A percentile compares a stretch with the other conserved stretches of the same genome.
Evolutionary conservation across 1,140 invertebrate species (phyloP).

Genomic region (Cardiocondyla obscurior): DNA sequence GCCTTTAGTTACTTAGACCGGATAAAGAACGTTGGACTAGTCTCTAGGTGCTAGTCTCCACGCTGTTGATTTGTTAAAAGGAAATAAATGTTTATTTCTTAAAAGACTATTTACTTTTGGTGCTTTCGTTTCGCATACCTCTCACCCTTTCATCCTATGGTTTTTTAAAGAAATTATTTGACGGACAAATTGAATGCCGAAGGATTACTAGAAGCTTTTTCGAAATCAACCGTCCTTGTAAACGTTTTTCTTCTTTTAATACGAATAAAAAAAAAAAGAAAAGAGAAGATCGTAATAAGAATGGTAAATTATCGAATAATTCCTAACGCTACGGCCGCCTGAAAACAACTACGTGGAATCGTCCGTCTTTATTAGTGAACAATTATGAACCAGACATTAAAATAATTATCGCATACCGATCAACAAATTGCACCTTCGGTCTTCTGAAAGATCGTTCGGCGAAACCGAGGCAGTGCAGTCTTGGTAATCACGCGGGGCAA

Average conservation of each 20-base stretch:
- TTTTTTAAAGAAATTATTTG: background rate
- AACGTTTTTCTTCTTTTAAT: background rate
- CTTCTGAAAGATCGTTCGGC: background rate
- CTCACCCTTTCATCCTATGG: background rate
- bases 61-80: conserved; percentile 72
- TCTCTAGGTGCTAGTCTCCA: conserved; percentile 69
- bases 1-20: conserved; percentile 68
- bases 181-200: background rate
- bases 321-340: background rate
- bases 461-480: background rate
- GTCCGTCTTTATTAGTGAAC: background rate
- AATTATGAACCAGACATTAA: conserved; percentile 48
- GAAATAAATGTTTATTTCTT: conserved; percentile 74
- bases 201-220: background rate
- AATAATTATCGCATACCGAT: conserved; percentile 60
- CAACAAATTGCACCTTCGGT: conserved; percentile 22
- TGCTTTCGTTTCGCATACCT: background rate
- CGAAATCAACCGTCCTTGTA: background rate
- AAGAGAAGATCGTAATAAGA: background rate
- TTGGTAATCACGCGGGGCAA: background rate
- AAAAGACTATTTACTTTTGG: conserved; percentile 50
- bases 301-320: background rate
- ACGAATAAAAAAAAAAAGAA: too few relatives aligned
- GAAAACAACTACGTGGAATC: background rate
- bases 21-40: conserved; percentile 61